A percentile compares a stretch with the other conserved stretches of the same genome.
Conservation (phyloP, 2,113 vertebrate species). For the Acrocephalus kingi region DNA sequence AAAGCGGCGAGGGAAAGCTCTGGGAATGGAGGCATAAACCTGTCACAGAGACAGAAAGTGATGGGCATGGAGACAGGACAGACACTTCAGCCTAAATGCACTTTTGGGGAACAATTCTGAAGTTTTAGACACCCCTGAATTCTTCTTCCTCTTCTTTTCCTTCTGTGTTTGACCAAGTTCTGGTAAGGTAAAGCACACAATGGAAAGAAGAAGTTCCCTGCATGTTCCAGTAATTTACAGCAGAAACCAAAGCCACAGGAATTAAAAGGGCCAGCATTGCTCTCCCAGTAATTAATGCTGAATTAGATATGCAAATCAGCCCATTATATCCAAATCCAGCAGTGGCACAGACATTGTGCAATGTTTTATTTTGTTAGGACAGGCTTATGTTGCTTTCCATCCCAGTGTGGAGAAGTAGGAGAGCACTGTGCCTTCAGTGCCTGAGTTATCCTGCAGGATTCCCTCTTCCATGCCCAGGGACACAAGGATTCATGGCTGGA, state of each 20-base stretch:
- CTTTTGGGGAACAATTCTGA: not conserved
- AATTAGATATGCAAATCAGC: not conserved
- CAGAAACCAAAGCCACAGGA: not conserved
- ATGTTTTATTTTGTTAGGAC: not conserved
- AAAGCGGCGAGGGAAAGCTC: slow-evolving; percentile 83
- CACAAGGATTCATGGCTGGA: not conserved
- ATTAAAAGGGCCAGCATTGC: not conserved
- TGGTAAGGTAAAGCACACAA: not conserved
- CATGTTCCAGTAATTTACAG: not conserved
- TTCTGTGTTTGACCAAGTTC: not conserved
- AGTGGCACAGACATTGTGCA: not conserved
- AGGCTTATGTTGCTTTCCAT: not conserved
- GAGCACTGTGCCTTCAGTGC: not conserved
- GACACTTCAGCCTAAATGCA: not conserved
- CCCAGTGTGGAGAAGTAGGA: not conserved
- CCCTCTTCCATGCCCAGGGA: not conserved
- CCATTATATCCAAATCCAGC: not conserved
- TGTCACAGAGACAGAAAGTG: slow-evolving; percentile 46
- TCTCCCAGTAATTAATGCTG: not conserved
- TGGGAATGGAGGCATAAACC: slow-evolving; percentile 77
- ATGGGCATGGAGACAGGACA: not conserved
- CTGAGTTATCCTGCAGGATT: not conserved
- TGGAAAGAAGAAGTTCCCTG: not conserved
- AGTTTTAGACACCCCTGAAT: not conserved
- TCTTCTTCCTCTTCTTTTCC: not conserved